These are phyloP conservation scores for Spatulosminthurus flaviceps DNA, from an alignment of 2,888 invertebrate species.

Conservation along the genomic window DNA sequence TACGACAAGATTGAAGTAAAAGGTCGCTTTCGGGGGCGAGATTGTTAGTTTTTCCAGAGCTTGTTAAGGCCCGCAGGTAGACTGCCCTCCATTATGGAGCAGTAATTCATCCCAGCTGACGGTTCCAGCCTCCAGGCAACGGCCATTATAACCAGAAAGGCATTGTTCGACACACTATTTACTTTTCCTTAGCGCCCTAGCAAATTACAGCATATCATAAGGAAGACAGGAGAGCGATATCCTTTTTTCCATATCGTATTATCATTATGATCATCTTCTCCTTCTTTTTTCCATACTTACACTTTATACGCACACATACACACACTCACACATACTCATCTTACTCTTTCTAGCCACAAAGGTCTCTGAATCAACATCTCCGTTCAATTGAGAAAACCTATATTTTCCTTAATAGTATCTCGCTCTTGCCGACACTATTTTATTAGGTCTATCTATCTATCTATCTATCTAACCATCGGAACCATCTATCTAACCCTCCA, in stretches of 20 bases:
- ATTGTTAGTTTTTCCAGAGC: slow-evolving; percentile 64
- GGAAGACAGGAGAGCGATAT: slow-evolving; percentile 44
- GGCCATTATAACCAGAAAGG: slow-evolving; percentile 59
- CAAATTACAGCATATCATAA: slow-evolving; percentile 52
- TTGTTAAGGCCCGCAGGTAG: slow-evolving; percentile 64
- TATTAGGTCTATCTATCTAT: slow-evolving; percentile 49
- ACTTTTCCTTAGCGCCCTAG: slow-evolving; percentile 61
- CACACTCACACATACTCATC: not conserved
- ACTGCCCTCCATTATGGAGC: slow-evolving; percentile 63
- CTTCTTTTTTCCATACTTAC: slow-evolving; percentile 9
- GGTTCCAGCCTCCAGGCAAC: slow-evolving; percentile 61
- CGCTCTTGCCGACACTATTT: slow-evolving; percentile 50
- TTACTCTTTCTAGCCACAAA: slow-evolving; percentile 28
- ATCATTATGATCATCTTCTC: slow-evolving; percentile 47
- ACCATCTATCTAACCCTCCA: slow-evolving; percentile 32
- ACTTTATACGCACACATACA: not conserved
- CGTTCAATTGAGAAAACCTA: slow-evolving; percentile 47
- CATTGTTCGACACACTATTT: slow-evolving; percentile 63
- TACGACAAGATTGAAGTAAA: slow-evolving; percentile 62
- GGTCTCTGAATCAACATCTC: slow-evolving; percentile 47
- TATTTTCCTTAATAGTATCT: slow-evolving; percentile 52
- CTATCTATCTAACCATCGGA: slow-evolving; percentile 32
- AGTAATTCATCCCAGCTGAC: slow-evolving; percentile 64
- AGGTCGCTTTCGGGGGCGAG: slow-evolving; percentile 63
- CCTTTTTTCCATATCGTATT: slow-evolving; percentile 46